Evolutionary conservation across 2,888 invertebrate genomes (phyloP).

Genomic region (Sesamia inferens): DNA sequence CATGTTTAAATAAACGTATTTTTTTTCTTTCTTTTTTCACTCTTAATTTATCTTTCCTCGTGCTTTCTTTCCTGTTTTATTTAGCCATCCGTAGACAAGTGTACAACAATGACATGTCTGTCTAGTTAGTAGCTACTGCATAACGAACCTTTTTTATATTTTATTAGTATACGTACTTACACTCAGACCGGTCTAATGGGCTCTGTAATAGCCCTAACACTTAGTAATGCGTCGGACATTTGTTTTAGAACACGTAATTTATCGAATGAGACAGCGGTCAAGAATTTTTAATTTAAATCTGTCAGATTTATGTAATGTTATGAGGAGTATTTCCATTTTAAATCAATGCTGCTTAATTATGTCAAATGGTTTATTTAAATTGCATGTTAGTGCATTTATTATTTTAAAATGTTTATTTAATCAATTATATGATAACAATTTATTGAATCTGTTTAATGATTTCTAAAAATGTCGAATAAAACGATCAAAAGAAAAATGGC

Average conservation of each 20-base stretch:
- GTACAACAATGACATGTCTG: conserved; percentile 59
- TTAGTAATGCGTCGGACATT: conserved; percentile 67
- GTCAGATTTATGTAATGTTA: conserved; percentile 35
- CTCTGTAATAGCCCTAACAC: conserved; percentile 68
- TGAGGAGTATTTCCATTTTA: conserved; percentile 30
- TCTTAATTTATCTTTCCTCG: neutral
- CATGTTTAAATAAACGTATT: too few relatives aligned
- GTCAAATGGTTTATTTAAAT: conserved; percentile 6
- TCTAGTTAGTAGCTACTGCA: conserved; percentile 66
- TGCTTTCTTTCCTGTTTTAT: neutral
- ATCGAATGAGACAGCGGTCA: conserved; percentile 44
- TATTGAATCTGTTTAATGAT: too few relatives aligned
- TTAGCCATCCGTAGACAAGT: conserved; percentile 41
- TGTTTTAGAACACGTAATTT: conserved; percentile 55
- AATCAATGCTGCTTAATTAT: conserved; percentile 22
- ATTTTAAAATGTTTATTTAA: neutral
- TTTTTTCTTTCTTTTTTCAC: neutral
- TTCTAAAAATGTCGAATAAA: too few relatives aligned
- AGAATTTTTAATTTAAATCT: conserved; percentile 53
- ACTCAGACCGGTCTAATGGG: conserved; percentile 64
- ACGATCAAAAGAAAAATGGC: conserved; percentile 33
- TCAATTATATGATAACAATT: neutral
- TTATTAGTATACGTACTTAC: conserved; percentile 63
- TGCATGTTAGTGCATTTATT: neutral
- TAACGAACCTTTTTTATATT: conserved; percentile 65